These are phyloP conservation scores for Microplitis mediator DNA, from an alignment of 1,140 invertebrate genomes.

Conservation along the genomic window DNA sequence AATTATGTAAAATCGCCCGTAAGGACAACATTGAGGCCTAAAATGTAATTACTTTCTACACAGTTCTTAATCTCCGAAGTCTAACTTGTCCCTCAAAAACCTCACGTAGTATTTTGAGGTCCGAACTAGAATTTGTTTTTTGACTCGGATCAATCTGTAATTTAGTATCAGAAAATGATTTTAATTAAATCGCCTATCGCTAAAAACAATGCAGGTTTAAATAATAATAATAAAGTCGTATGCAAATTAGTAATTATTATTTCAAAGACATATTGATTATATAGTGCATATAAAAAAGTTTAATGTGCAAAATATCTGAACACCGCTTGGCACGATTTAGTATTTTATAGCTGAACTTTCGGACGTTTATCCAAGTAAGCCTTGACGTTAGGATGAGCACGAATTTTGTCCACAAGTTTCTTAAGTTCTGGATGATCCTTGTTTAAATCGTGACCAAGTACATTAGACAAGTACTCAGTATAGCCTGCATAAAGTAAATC, in stretches of 20 bases:
- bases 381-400: slow-evolving; percentile 50
- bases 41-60: too few species aligned
- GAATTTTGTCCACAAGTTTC: slow-evolving; percentile 51
- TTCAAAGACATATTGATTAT: not conserved
- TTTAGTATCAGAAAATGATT: too few species aligned
- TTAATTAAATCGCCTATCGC: too few species aligned
- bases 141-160: too few species aligned
- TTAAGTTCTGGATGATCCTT: slow-evolving; percentile 49
- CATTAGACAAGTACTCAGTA: slow-evolving; percentile 41
- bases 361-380: slow-evolving; percentile 57
- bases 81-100: too few species aligned
- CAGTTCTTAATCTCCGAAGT: too few species aligned
- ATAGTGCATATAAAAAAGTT: not conserved
- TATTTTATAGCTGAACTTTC: slow-evolving; percentile 27
- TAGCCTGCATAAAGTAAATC: slow-evolving; percentile 52
- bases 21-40: too few species aligned
- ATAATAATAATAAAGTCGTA: not conserved
- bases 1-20: too few species aligned
- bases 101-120: too few species aligned
- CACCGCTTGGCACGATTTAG: not conserved
- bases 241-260: not conserved
- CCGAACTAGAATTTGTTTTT: too few species aligned
- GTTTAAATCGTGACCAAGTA: slow-evolving; percentile 41
- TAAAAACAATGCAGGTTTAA: not conserved
- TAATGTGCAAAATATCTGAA: slow-evolving; percentile 2